These are phyloP conservation scores for Heteropelma amictum DNA, from an alignment of 2,888 invertebrate genomes.

Conservation along the genomic window DNA sequence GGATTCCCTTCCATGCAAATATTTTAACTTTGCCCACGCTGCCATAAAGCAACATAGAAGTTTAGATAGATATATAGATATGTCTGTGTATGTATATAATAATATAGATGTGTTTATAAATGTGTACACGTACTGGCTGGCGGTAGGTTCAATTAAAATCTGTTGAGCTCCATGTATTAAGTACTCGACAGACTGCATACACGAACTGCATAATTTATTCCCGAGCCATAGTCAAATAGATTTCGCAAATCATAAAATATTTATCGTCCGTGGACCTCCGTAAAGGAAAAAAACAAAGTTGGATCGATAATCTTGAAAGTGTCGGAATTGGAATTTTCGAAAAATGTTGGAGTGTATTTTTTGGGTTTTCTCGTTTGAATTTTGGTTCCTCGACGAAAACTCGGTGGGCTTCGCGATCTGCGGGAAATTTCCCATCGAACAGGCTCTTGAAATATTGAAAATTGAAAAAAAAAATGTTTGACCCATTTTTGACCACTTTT, in stretches of 20 bases:
- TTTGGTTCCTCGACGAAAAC: too few species aligned
- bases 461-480: too few species aligned
- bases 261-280: neutral
- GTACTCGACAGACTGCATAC: constrained; percentile 29
- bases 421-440: too few species aligned
- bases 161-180: constrained; percentile 11
- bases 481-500: too few species aligned
- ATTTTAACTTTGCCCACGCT: constrained; percentile 24
- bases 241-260: constrained; percentile 37
- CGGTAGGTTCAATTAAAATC: constrained; percentile 38
- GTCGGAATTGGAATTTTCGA: neutral
- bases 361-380: too few species aligned
- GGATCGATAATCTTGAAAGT: neutral
- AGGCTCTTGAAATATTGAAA: too few species aligned
- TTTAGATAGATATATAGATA: neutral
- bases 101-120: neutral
- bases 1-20: constrained; percentile 42
- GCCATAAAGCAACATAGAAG: neutral
- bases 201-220: constrained; percentile 37
- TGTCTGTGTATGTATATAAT: neutral
- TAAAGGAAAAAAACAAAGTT: neutral
- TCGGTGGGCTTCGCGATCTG: too few species aligned
- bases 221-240: constrained; percentile 33
- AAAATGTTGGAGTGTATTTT: too few species aligned
- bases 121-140: neutral